A percentile compares a stretch with the other conserved stretches of the same genome.
phyloP scores from a whole-genome alignment of 2,113 vertebrate species.

The Sylvilagus bachmani region DNA sequence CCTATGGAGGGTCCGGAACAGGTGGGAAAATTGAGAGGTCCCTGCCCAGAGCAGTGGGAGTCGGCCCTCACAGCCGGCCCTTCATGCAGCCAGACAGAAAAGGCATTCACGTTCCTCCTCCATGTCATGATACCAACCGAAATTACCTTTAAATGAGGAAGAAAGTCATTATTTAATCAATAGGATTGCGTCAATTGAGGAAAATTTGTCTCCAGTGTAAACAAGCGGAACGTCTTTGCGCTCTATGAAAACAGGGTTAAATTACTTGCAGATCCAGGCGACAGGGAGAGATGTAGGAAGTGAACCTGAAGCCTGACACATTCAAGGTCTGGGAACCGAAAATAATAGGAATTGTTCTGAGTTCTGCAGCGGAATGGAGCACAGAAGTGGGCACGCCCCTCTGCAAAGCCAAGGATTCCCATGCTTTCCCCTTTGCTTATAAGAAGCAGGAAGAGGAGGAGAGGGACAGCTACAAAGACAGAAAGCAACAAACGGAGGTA shows the following conservation, averaged over 20 bases:
- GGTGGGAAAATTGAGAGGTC: constrained; percentile 74
- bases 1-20: constrained; percentile 65
- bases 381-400: not conserved
- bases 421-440: not conserved
- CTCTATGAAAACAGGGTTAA: constrained; percentile 90
- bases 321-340: constrained; percentile 79
- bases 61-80: constrained; percentile 77
- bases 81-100: constrained; percentile 79
- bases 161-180: constrained; percentile 95
- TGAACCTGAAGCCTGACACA: constrained; percentile 86
- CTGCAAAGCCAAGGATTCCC: not conserved
- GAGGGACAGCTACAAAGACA: not conserved
- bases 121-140: constrained; percentile 86
- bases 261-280: constrained; percentile 91
- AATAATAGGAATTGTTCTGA: constrained; percentile 88
- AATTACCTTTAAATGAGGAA: constrained; percentile 93
- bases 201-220: constrained; percentile 93
- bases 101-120: constrained; percentile 85
- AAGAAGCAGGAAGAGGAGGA: not conserved
- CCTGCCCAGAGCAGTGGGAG: constrained; percentile 58
- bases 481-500: not conserved
- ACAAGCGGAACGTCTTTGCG: constrained; percentile 89
- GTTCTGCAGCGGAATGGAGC: constrained; percentile 57
- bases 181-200: constrained; percentile 93
- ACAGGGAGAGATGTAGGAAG: constrained; percentile 85